Evolutionary conservation across 35 echinoderm and acorn worm genomes (phyloP), one percentile per base, ranked within the genome.

Genomic region (Patiria miniata): DNA sequence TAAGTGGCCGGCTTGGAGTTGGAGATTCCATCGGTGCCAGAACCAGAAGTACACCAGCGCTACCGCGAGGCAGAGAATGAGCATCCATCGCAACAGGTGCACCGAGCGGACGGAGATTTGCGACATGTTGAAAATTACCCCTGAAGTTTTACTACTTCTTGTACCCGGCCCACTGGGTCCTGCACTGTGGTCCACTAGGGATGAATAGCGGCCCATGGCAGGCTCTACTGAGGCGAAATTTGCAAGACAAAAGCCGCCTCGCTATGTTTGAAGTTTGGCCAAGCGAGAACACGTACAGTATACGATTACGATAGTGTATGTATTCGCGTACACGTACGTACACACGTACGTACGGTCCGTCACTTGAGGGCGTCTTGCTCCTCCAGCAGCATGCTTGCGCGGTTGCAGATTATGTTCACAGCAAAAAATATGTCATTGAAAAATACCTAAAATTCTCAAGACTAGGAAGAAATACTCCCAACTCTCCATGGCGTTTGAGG

Each of bases 11-110:
- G 44, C 77, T 40, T 26, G 61, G 19, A 22, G 30, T 51, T 88
- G 86, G 37, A 60, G 76, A 40, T 77, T 53, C 47, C 69, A 83
- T 19, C 83, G 54, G 17, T 89, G 65, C 77, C 93, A 83, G 8
- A 82, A 83, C 40, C 87, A 93, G 91, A 91, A 93, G 55, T 87
- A 80, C 33, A 90, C 17, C 36, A 93, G 51, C 9, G 68, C 47
- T 44, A 78, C 47, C 19, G 84, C n/a, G 9, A 79, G 58, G 22
- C 47, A 32, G 2, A 84, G 52, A 17, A 97, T 87, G 1, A 91
- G 19, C 10, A 90, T 23, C 95, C 95, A 97, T 58, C 95, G 91
- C 16, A 93, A 52, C 61, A 97, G 68, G 80, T 97, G 95, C 8
- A 97, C 95, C 16, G 86, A 82, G 14, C 95, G 38, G 38, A 97